A percentile compares a stretch with the other conserved stretches of the same genome.
Conservation (phyloP, 2,888 invertebrate genomes). For the Macrostomum cliftonense region DNA sequence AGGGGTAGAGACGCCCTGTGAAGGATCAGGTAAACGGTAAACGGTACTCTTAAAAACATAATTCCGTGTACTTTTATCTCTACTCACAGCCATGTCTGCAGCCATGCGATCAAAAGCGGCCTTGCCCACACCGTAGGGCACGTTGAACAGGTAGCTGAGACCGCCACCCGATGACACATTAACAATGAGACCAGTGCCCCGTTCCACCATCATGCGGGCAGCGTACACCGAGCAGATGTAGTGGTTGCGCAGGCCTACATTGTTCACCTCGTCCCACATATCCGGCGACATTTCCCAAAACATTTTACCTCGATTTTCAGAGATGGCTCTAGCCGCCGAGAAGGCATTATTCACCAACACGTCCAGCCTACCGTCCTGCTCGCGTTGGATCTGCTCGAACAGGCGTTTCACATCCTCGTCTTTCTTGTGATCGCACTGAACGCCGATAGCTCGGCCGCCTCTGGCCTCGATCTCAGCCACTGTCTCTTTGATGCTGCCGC, state of each 20-base stretch:
- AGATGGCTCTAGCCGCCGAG: constrained; percentile 26
- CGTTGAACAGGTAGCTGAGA: constrained; percentile 35
- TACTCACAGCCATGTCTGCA: constrained; percentile 30
- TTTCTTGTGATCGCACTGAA: constrained; percentile 36
- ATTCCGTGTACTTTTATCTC: no score
- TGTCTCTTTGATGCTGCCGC: constrained; percentile 17
- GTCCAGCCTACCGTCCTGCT: constrained; percentile 35
- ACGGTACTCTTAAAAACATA: no score
- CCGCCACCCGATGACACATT: constrained; percentile 38
- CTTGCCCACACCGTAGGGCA: constrained; percentile 39
- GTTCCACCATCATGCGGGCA: constrained; percentile 35
- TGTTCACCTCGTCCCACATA: constrained; percentile 36
- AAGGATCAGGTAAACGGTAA: no score
- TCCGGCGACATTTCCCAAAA: constrained; percentile 35
- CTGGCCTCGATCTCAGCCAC: constrained; percentile 17
- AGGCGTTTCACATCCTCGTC: constrained; percentile 29
- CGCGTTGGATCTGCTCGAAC: constrained; percentile 29
- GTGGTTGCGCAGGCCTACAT: constrained; percentile 39
- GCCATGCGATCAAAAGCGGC: constrained; percentile 40
- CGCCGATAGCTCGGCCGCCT: constrained; percentile 18
- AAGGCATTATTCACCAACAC: constrained; percentile 39
- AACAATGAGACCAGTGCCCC: constrained; percentile 35
- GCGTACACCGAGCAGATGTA: constrained; percentile 37
- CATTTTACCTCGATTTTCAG: constrained; percentile 18
- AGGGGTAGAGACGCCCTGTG: no score